Evolutionary conservation across 2,797 vertebrate genomes (phyloP).

Genomic region (Toxotes lorentzi): DNA sequence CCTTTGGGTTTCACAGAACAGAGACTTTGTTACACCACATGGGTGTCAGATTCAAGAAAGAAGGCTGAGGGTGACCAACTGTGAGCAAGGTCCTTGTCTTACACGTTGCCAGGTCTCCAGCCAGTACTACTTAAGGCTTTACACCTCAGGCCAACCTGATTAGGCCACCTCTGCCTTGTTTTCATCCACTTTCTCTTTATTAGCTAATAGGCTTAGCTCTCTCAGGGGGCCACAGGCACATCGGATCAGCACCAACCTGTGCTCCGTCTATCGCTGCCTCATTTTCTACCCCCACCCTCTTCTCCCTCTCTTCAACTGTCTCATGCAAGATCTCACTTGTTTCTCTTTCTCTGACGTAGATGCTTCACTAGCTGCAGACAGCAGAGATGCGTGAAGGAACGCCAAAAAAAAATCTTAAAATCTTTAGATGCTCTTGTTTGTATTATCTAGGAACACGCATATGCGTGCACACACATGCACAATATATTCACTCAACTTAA

Average conservation of each 20-base stretch:
- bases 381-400: neutral
- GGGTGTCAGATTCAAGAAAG: conserved; percentile 41
- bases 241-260: conserved; percentile 68
- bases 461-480: neutral
- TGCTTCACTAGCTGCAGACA: conserved; percentile 21
- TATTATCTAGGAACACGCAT: neutral
- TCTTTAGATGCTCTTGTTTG: conserved; percentile 20
- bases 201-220: conserved; percentile 80
- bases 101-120: conserved; percentile 54
- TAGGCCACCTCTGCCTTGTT: conserved; percentile 77
- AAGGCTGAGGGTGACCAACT: conserved; percentile 14
- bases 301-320: conserved; percentile 10
- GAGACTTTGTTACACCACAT: conserved; percentile 10
- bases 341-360: conserved; percentile 17
- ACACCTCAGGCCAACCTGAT: conserved; percentile 77
- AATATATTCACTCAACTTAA: conserved; percentile 42
- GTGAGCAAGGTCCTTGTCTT: conserved; percentile 52
- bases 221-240: conserved; percentile 59
- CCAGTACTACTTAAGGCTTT: conserved; percentile 65
- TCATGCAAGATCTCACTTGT: conserved; percentile 7
- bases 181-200: conserved; percentile 75
- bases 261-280: conserved; percentile 54
- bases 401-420: neutral
- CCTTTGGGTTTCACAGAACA: conserved; percentile 26
- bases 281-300: conserved; percentile 21